Base-by-base conservation (phyloP, 2,113 vertebrate species). In the Nannospalax galili region DNA sequence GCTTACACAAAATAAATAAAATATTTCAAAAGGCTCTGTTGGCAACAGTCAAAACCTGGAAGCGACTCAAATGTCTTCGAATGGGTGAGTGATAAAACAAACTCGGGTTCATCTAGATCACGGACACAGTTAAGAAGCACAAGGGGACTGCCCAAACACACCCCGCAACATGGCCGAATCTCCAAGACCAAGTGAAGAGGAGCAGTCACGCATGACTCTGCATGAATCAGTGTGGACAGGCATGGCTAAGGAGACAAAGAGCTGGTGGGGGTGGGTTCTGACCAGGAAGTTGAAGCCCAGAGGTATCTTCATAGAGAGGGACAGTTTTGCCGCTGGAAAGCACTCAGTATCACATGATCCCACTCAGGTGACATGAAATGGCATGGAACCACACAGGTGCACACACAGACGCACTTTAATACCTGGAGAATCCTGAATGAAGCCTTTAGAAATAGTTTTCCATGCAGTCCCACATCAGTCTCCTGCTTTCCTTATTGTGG, bases 231-330 rank as follows among this genome's bases (percentile, higher is more conserved):
- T n/a, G n/a, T n/a, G 22, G 16, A 74, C 52, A 6, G 85, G 42
- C 73, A 56, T n/a, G 69, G 48, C n/a, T 1, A 35, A 3, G 9
- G 67, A 37, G 48, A 69, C 2, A 26, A 52, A 84, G 77, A 77
- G 20, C 17, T 10, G 45, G 40, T 20, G 22, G 14, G 37, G 30
- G 56, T 4, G 15, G 15, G 8, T 35, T 12, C 22, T 24, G 16
- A 14, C 5, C 22, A 1, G 0, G 0, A 19, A 10, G 4, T n/a
- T 37, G 28, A 15, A 10, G 2, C 4, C 5, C 14, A n/a, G 77
- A 42, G 24, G 20, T 8, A 6, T 4, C 28, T 42, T 65, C 4
- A 0, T 2, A 3, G 30, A 15, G 32, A 52, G 17, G 15, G 88
- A 77, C 15, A 19, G 10, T 17, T 45, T 40, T 62, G 45, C 19